Conservation (phyloP, 2,888 invertebrate species). For the Tachina grossa region DNA sequence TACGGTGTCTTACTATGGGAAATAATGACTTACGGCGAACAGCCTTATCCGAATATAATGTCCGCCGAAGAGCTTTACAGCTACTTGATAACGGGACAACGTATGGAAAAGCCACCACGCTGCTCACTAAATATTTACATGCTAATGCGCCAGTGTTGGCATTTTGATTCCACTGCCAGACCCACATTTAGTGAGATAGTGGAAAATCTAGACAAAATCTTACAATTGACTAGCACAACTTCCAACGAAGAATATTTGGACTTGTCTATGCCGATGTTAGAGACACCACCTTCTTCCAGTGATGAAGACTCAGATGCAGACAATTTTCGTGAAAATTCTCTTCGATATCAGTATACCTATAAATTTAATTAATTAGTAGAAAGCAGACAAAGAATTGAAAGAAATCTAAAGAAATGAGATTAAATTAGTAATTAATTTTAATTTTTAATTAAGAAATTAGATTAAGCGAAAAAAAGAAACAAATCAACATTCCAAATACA, state of each 20-base stretch:
- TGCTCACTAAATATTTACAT: conserved; percentile 97
- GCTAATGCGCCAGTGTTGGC: conserved; percentile 99
- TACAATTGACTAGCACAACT: conserved; percentile 84
- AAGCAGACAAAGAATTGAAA: conserved; percentile 13
- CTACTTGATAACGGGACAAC: conserved; percentile 93
- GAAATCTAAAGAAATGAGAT: conserved; percentile 16
- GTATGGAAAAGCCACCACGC: conserved; percentile 98
- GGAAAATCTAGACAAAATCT: conserved; percentile 93
- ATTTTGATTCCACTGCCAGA: conserved; percentile 93
- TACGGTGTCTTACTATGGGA: conserved; percentile 98
- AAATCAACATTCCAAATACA: conserved; percentile 26
- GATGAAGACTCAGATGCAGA: conserved; percentile 83
- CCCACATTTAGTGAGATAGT: conserved; percentile 95
- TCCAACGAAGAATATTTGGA: conserved; percentile 94
- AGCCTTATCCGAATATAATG: conserved; percentile 98
- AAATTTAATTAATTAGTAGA: conserved; percentile 77
- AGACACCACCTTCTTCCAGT: conserved; percentile 93
- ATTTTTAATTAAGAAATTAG: conserved; percentile 15
- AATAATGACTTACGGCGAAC: conserved; percentile 98
- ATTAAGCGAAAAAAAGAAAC: conserved; percentile 12
- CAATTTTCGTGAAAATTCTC: conserved; percentile 76
- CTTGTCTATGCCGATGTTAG: conserved; percentile 91
- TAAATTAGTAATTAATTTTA: conserved; percentile 32
- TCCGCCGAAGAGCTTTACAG: conserved; percentile 96
- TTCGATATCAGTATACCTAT: conserved; percentile 80